Evolutionary conservation across 2,797 vertebrate species (phyloP).

Genomic region (Mycteria americana): DNA sequence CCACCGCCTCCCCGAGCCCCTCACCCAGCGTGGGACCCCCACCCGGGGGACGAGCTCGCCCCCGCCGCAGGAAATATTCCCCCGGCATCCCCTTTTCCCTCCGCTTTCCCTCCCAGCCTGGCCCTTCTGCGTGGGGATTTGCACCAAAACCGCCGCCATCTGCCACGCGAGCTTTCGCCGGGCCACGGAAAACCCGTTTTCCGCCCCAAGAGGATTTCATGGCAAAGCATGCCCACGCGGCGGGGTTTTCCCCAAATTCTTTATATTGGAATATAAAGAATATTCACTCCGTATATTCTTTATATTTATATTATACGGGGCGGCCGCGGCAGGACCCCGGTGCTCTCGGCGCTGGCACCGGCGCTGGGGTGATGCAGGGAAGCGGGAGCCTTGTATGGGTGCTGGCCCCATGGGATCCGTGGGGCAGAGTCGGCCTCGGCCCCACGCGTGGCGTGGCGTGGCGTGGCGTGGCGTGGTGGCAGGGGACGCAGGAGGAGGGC

Average conservation of each 20-base stretch:
- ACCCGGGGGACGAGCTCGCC: too few relatives aligned
- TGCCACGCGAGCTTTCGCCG: not conserved
- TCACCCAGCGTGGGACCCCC: not conserved
- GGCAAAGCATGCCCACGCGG: not conserved
- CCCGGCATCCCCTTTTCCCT: not conserved
- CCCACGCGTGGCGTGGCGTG: not conserved
- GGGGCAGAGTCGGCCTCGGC: not conserved
- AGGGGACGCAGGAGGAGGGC: not conserved
- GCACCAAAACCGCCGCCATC: not conserved
- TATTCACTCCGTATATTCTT: too few relatives aligned
- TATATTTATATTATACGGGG: too few relatives aligned
- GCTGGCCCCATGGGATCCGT: not conserved
- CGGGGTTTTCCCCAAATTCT: not conserved
- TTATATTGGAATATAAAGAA: too few relatives aligned
- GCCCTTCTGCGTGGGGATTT: not conserved
- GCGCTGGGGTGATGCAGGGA: not conserved
- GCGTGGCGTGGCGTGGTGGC: not conserved
- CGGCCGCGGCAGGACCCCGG: fast-evolving
- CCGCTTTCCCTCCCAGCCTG: not conserved
- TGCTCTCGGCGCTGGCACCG: not conserved
- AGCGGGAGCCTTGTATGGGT: not conserved
- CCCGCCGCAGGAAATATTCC: too few relatives aligned
- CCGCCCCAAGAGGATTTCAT: not conserved
- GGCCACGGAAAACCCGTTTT: not conserved
- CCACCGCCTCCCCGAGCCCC: not conserved